Evolutionary conservation across 2,113 vertebrate genomes (phyloP).

Genomic region (Prunella fulvescens): DNA sequence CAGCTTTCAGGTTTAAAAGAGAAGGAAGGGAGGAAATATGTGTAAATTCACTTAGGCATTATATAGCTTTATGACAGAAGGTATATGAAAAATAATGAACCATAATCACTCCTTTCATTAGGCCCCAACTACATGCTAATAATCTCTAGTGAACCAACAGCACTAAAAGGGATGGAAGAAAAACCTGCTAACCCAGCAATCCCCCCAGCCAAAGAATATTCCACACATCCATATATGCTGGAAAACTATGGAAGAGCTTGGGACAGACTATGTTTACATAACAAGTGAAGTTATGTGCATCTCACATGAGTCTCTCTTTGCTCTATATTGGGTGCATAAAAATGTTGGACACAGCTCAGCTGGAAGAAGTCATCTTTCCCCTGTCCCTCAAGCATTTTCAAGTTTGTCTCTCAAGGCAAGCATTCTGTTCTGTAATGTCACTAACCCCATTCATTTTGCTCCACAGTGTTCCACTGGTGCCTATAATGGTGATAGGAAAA

Average conservation of each 20-base stretch:
- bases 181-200: not conserved
- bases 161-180: not conserved
- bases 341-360: not conserved
- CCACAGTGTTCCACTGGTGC: not conserved
- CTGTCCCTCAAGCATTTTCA: not conserved
- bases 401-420: not conserved
- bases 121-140: not conserved
- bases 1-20: not conserved
- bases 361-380: not conserved
- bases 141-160: not conserved
- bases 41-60: slow-evolving; percentile 3
- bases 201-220: not conserved
- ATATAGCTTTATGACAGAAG: not conserved
- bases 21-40: not conserved
- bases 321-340: not conserved
- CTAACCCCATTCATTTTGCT: slow-evolving; percentile 9
- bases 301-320: not conserved
- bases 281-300: not conserved
- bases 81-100: slow-evolving; percentile 23
- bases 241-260: not conserved
- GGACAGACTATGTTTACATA: not conserved
- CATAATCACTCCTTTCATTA: not conserved
- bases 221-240: not conserved
- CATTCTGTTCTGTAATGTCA: not conserved
- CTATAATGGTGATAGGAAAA: not conserved